Evolutionary conservation across 2,888 invertebrate genomes (phyloP).

Genomic region (Leuctra nigra): DNA sequence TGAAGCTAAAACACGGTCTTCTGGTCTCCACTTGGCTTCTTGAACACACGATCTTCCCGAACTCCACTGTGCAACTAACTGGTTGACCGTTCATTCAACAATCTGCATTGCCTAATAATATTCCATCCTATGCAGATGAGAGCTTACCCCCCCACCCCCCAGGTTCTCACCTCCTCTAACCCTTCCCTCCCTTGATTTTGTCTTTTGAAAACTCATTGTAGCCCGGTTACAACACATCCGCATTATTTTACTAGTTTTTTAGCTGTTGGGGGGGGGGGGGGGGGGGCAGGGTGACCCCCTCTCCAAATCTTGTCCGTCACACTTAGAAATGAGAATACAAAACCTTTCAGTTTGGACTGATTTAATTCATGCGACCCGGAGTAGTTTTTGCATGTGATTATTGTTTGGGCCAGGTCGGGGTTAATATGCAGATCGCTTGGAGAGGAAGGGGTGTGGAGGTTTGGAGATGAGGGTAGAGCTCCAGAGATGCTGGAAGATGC

Average conservation of each 20-base stretch:
- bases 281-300: conserved; percentile 2
- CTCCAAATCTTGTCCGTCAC: conserved; percentile 27
- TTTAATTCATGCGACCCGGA: conserved; percentile 7
- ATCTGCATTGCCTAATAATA: conserved; percentile 1
- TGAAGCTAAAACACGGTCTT: too few species aligned
- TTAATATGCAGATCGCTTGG: not conserved
- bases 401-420: not conserved
- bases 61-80: not conserved
- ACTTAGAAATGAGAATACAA: conserved; percentile 18
- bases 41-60: not conserved
- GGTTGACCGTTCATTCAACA: conserved; percentile 12
- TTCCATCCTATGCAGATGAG: conserved; percentile 7
- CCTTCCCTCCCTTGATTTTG: conserved; percentile 5
- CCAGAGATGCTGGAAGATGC: too few species aligned
- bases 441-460: conserved; percentile 1
- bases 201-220: conserved; percentile 1
- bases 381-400: not conserved
- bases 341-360: conserved; percentile 2
- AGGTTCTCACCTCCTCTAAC: not conserved
- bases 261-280: not conserved
- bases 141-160: not conserved
- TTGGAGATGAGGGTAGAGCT: too few species aligned
- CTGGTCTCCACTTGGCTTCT: too few species aligned
- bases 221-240: not conserved
- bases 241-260: conserved; percentile 4